Conservation (phyloP, 2,113 vertebrate species). For the Mormoops blainvillei region DNA sequence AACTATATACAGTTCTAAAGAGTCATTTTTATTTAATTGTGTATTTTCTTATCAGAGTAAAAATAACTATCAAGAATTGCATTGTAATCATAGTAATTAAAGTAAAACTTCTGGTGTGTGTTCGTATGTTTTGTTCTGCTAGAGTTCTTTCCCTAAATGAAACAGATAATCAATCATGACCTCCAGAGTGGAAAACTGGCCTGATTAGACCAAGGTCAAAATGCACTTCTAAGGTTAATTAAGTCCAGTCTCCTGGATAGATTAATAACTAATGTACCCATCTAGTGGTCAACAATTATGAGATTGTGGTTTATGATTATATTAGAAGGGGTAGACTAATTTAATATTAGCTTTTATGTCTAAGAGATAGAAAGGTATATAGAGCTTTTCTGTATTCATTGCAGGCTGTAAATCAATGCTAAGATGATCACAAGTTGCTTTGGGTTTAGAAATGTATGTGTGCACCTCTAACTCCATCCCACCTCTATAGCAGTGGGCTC, state of each 20-base stretch:
- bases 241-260: conserved; percentile 36
- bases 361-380: background rate
- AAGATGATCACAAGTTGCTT: background rate
- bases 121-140: conserved; percentile 24
- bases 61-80: background rate
- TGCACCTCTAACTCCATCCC: background rate
- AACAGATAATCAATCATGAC: conserved; percentile 63
- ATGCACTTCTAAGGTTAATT: conserved; percentile 56
- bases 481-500: background rate
- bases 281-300: conserved; percentile 23
- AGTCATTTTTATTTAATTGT: background rate
- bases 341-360: conserved; percentile 4
- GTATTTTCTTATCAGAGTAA: background rate
- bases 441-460: background rate
- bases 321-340: background rate
- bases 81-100: conserved; percentile 1
- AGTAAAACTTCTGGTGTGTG: background rate
- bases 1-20: background rate
- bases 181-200: conserved; percentile 56
- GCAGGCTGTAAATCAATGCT: background rate
- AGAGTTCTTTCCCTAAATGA: conserved; percentile 35
- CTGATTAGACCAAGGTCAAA: conserved; percentile 63
- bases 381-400: background rate
- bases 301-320: conserved; percentile 16
- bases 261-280: conserved; percentile 38